A percentile compares a stretch with the other conserved stretches of the same genome.
Conservation (phyloP, 2,113 vertebrate species). For the Sceloporus undulatus region DNA sequence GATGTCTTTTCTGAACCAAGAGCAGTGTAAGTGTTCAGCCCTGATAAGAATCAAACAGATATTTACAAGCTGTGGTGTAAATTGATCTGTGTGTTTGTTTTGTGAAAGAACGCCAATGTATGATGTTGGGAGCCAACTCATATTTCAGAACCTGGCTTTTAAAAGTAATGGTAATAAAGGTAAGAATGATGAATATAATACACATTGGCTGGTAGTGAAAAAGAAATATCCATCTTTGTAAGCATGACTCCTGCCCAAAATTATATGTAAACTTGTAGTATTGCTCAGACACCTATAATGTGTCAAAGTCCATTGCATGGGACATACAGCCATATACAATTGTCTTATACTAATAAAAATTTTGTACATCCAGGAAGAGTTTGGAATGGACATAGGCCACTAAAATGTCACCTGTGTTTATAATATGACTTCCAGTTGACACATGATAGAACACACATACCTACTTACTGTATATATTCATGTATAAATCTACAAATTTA, state of each 20-base stretch:
- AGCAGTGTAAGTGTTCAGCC: constrained; percentile 89
- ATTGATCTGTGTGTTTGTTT: neutral
- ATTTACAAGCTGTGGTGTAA: neutral
- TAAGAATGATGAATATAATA: neutral
- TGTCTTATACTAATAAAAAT: neutral
- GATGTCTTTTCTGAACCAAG: constrained; percentile 98
- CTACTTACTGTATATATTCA: too few relatives aligned
- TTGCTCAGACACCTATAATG: neutral
- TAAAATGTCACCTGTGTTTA: neutral
- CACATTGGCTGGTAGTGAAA: neutral
- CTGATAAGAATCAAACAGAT: neutral
- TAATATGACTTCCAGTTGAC: neutral
- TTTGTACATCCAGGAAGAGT: neutral
- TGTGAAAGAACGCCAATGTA: neutral
- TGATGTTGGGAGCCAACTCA: neutral
- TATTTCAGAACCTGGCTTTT: neutral
- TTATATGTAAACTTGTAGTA: neutral
- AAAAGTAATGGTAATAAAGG: too few relatives aligned
- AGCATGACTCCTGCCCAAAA: neutral
- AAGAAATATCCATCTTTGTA: neutral
- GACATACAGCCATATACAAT: neutral
- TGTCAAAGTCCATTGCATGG: neutral
- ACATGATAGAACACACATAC: too few relatives aligned
- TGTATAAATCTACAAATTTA: too few relatives aligned
- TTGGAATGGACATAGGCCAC: neutral